Base-by-base conservation (phyloP, 2,797 vertebrate species). In the Falco columbarius region DNA sequence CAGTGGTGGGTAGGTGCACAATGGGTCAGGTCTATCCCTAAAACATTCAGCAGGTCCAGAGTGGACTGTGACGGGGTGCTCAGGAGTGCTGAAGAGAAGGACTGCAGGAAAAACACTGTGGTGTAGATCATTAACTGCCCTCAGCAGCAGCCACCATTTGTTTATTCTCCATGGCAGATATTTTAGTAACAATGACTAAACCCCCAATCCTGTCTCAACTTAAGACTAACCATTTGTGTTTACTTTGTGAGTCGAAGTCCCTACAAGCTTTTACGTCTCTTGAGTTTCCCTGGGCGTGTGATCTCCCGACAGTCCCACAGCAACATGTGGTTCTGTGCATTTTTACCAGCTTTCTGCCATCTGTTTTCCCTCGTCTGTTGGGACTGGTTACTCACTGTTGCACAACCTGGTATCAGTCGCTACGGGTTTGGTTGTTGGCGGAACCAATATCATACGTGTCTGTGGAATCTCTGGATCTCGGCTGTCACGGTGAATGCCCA, bases 151-250 rank as follows among this genome's bases (percentile, higher is more conserved):
- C 81, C 66, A 54, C 44, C 42, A 3, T 80, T 72, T 96, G 77
- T 92, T 96, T 92, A 30, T 76, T 95, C 84, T 92, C 51, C 54
- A 20, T n/a, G 27, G 77, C 66, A 89, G 85, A 85, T 80, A 76
- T 51, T 92, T 94, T 79, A 38, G 46, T 86, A 70, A 85, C 51
- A 76, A 44, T 34, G 81, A 89, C 65, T 89, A 11, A 92, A 76
- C 79, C 18, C 3, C 79, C 89, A 89, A 68, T 61, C 36, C 67
- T 47, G 40, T 70, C 74, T 84, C 81, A 58, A 2, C 26, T 47
- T 47, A 7, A 89, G 66, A 19, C 70, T 76, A 36, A 40, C 51
- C 67, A 1, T 83, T 85, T 76, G 36, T 95, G 93, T 94, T 95
- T 90, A 36, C 89, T 88, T 73, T 32, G 44, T 24, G 89, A 74